Evolutionary conservation across 1,140 invertebrate species (phyloP).

Genomic region (Atta cephalotes): DNA sequence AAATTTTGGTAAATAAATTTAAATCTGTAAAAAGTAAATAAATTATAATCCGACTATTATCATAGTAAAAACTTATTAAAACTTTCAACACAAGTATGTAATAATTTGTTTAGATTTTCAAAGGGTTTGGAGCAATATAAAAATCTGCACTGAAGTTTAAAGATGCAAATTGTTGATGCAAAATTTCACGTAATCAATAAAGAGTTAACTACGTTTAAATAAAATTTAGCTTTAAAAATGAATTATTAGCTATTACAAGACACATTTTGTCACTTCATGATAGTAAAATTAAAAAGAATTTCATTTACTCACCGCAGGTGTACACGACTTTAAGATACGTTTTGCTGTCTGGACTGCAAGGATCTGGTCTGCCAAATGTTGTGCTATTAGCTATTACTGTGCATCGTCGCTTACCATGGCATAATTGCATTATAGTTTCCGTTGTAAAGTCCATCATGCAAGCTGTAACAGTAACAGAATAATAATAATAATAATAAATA

Average conservation of each 20-base stretch:
- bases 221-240: neutral
- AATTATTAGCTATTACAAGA: neutral
- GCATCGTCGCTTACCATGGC: slow-evolving; percentile 95
- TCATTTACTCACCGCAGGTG: slow-evolving; percentile 94
- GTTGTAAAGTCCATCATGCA: slow-evolving; percentile 95
- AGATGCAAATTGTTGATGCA: no score
- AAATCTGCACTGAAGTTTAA: no score
- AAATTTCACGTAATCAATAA: no score
- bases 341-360: slow-evolving; percentile 92
- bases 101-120: no score
- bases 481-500: neutral
- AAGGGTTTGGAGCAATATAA: no score
- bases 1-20: no score
- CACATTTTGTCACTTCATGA: neutral
- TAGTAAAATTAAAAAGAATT: slow-evolving; percentile 13
- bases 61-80: no score
- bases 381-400: slow-evolving; percentile 93
- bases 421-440: slow-evolving; percentile 95
- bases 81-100: no score
- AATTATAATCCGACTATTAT: no score
- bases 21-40: no score
- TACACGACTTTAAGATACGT: slow-evolving; percentile 97
- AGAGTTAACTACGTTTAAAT: neutral
- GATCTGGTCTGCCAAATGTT: slow-evolving; percentile 92
- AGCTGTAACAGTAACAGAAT: slow-evolving; percentile 87